Percentiles rank a stretch among this genome's conserved stretches.
Evolutionary conservation across 2,888 invertebrate genomes (phyloP).

Genomic region (Leptinotarsa tumamoca): DNA sequence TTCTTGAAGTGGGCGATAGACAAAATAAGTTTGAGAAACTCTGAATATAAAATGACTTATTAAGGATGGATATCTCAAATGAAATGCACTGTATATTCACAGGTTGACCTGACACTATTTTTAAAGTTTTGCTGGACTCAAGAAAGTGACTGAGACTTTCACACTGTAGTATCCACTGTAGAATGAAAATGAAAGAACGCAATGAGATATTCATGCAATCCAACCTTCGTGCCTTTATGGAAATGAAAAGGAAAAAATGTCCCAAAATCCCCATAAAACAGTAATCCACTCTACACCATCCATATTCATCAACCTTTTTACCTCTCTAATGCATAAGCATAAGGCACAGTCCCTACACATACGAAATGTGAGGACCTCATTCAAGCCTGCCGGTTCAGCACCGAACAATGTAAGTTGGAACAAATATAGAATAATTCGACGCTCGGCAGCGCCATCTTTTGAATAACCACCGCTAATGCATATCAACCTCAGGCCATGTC

Average conservation of each 20-base stretch:
- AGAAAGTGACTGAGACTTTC: too few species aligned
- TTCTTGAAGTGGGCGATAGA: too few species aligned
- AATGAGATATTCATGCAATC: constrained; percentile 7
- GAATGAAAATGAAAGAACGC: neutral
- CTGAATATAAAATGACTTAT: too few species aligned
- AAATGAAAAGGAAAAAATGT: constrained; percentile 6
- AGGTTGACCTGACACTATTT: too few species aligned
- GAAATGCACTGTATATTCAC: too few species aligned
- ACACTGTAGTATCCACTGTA: too few species aligned
- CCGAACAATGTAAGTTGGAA: constrained; percentile 9
- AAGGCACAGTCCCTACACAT: constrained; percentile 21
- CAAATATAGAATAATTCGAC: constrained; percentile 2
- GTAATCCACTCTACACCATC: constrained; percentile 22
- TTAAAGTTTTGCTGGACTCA: too few species aligned
- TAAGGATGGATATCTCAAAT: too few species aligned
- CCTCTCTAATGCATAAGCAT: constrained; percentile 36
- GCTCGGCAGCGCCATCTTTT: constrained; percentile 23
- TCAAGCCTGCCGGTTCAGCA: constrained; percentile 15
- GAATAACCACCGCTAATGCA: constrained; percentile 29
- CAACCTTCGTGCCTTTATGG: constrained; percentile 10
- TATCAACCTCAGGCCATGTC: constrained; percentile 30
- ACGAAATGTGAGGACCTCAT: constrained; percentile 13
- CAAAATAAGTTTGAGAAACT: too few species aligned
- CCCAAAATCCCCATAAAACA: constrained; percentile 23
- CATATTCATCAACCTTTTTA: constrained; percentile 29